phyloP scores from a whole-genome alignment of 2,797 vertebrate species.

The Carcharodon carcharias region DNA sequence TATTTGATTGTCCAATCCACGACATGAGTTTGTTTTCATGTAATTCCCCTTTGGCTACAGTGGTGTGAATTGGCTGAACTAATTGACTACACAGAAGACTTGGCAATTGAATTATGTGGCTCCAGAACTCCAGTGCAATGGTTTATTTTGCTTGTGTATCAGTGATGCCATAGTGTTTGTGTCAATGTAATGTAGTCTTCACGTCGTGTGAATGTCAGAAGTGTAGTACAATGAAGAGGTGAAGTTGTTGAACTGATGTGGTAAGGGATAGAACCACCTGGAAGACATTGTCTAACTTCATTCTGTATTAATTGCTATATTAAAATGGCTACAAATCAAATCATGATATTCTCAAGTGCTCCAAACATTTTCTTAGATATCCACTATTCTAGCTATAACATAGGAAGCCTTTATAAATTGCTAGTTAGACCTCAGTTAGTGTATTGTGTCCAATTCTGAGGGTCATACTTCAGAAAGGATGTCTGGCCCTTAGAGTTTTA shows the following conservation, averaged over 20 bases:
- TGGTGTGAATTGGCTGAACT: neutral
- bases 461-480: neutral
- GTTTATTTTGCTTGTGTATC: neutral
- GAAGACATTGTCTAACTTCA: neutral
- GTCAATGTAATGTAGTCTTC: neutral
- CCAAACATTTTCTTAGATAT: neutral
- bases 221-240: neutral
- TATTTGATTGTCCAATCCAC: conserved; percentile 23
- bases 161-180: neutral
- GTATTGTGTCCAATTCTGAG: neutral
- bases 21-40: neutral
- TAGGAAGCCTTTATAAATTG: neutral
- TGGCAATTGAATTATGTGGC: neutral
- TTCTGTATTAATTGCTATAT: neutral
- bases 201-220: neutral
- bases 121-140: neutral
- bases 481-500: neutral
- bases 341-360: neutral
- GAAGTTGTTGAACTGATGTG: neutral
- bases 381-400: neutral
- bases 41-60: neutral
- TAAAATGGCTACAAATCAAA: neutral
- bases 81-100: conserved; percentile 2
- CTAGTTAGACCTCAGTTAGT: neutral
- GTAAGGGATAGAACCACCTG: neutral